phyloP scores from a whole-genome alignment of 2,888 invertebrate genomes.

The Metellina segmentata region DNA sequence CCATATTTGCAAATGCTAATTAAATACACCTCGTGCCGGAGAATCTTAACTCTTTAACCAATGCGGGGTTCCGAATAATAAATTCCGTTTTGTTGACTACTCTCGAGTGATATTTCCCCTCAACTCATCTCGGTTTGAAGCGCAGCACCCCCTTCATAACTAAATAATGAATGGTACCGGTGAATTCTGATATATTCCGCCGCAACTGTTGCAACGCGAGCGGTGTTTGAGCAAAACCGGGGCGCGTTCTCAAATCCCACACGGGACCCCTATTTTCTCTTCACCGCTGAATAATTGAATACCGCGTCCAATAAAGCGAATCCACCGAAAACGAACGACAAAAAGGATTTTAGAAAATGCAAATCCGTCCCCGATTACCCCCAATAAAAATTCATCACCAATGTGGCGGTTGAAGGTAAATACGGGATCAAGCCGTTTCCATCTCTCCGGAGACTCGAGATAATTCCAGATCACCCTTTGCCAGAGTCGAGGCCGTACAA shows the following conservation, averaged over 20 bases:
- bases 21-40: neutral
- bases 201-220: neutral
- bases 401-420: neutral
- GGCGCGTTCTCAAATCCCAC: neutral
- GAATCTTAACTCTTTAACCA: neutral
- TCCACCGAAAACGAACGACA: neutral
- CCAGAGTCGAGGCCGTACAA: neutral
- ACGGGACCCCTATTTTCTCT: neutral
- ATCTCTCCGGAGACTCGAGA: neutral
- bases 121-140: too few relatives aligned
- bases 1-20: neutral
- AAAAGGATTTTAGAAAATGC: neutral
- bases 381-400: neutral
- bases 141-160: neutral
- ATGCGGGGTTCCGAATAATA: neutral
- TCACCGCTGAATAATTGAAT: neutral
- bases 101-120: neutral
- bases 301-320: neutral
- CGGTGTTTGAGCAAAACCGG: neutral
- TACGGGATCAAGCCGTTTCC: conserved; percentile 5
- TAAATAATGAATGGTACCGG: neutral
- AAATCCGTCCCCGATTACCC: neutral
- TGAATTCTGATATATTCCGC: neutral
- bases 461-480: conserved; percentile 16
- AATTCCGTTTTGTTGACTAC: neutral